These are phyloP conservation scores for Distichodus sexfasciatus DNA, from an alignment of 2,797 vertebrate genomes.

Conservation along the genomic window DNA sequence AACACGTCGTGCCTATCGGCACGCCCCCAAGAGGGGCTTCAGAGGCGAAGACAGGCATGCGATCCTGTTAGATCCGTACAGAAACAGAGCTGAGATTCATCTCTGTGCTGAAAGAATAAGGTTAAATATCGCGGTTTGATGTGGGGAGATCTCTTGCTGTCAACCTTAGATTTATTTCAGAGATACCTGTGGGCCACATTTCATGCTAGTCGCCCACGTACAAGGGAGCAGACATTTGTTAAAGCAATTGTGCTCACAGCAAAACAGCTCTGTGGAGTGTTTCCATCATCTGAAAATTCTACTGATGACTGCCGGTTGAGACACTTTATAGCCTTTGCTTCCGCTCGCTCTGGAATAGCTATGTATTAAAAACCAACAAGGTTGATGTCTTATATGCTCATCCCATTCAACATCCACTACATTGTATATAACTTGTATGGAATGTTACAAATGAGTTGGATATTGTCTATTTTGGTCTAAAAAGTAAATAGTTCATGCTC, in stretches of 20 bases:
- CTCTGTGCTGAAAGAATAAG: background rate
- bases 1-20: constrained; percentile 35
- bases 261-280: constrained; percentile 10
- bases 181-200: constrained; percentile 9
- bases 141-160: background rate
- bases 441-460: too few species aligned
- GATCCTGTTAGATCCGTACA: constrained; percentile 9
- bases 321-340: background rate
- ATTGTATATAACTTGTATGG: too few species aligned
- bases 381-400: too few species aligned
- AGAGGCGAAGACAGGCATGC: constrained; percentile 13
- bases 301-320: background rate
- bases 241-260: constrained; percentile 17
- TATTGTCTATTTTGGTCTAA: too few species aligned
- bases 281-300: constrained; percentile 16
- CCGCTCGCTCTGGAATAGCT: background rate
- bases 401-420: too few species aligned
- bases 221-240: constrained; percentile 21
- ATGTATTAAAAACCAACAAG: too few species aligned
- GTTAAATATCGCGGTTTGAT: constrained; percentile 21
- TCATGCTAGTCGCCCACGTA: background rate
- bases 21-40: constrained; percentile 13
- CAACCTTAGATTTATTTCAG: constrained; percentile 21
- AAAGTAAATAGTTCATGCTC: too few species aligned
- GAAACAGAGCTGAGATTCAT: constrained; percentile 13